phyloP scores from a whole-genome alignment of 2,888 invertebrate species.

The Rhopalosiphum nymphaeae region DNA sequence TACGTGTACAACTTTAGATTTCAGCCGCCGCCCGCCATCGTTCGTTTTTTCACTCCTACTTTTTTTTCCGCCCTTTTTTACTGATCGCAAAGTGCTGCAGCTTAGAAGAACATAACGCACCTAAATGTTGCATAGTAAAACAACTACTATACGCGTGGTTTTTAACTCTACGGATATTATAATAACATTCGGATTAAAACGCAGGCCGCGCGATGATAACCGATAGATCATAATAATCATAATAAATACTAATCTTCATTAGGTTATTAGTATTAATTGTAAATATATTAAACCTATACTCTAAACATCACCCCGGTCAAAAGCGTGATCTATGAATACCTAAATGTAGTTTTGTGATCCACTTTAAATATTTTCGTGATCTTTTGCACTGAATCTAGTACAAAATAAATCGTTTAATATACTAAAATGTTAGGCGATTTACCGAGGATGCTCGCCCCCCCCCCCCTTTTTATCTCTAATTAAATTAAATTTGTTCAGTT shows the following conservation, averaged over 20 bases:
- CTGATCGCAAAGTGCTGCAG: not conserved
- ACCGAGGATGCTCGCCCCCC: not conserved
- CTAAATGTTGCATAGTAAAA: not conserved
- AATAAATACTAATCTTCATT: not conserved
- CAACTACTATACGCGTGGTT: not conserved
- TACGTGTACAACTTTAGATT: slow-evolving; percentile 28
- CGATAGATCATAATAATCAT: not conserved
- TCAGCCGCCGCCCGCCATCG: not conserved
- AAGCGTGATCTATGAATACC: not conserved
- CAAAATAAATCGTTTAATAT: not conserved
- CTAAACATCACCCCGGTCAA: not conserved
- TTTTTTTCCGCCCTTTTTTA: not conserved
- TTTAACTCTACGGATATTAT: too few relatives aligned
- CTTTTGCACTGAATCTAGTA: not conserved
- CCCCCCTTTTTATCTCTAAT: not conserved
- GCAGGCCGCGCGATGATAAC: not conserved
- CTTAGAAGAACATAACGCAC: not conserved
- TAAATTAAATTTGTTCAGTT: not conserved
- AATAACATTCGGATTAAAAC: too few relatives aligned
- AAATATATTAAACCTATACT: not conserved
- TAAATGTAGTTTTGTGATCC: not conserved
- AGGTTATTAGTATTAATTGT: not conserved
- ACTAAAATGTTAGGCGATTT: not conserved
- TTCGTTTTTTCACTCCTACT: not conserved
- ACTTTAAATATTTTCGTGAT: not conserved